Percentiles rank a stretch among this genome's conserved stretches.
Conservation (phyloP, 2,797 vertebrate genomes). For the Clarias pachynema region DNA sequence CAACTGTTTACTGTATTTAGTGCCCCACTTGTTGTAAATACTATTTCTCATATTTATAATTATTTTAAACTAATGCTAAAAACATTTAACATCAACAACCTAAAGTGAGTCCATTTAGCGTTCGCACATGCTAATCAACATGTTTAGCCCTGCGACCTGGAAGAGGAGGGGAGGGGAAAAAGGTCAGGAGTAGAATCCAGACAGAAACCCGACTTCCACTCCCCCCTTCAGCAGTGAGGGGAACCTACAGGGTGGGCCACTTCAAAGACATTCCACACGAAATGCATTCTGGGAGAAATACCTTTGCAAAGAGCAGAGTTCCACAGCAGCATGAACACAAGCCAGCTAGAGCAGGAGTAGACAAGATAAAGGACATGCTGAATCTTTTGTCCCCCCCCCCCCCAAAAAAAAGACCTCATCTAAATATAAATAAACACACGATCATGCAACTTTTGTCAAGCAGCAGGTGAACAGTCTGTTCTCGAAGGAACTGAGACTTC, state of each 20-base stretch:
- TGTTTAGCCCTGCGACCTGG: conserved; percentile 57
- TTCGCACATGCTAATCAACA: conserved; percentile 51
- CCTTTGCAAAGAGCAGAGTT: conserved; percentile 68
- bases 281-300: conserved; percentile 75
- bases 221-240: conserved; percentile 26
- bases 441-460: too few relatives aligned
- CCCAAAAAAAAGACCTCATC: too few relatives aligned
- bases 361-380: not conserved
- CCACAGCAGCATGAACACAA: conserved; percentile 61
- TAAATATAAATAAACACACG: too few relatives aligned
- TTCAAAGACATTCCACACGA: conserved; percentile 80
- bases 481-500: too few relatives aligned
- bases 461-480: too few relatives aligned
- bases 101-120: conserved; percentile 20
- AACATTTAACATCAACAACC: not conserved
- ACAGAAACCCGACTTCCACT: conserved; percentile 43
- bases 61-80: not conserved
- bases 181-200: conserved; percentile 65
- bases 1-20: too few relatives aligned
- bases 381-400: not conserved
- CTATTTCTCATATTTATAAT: too few relatives aligned
- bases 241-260: conserved; percentile 75
- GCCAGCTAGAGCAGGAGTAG: not conserved
- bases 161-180: conserved; percentile 48
- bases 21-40: too few relatives aligned